phyloP scores from a whole-genome alignment of 2,888 invertebrate genomes.

The Callosobruchus maculatus region DNA sequence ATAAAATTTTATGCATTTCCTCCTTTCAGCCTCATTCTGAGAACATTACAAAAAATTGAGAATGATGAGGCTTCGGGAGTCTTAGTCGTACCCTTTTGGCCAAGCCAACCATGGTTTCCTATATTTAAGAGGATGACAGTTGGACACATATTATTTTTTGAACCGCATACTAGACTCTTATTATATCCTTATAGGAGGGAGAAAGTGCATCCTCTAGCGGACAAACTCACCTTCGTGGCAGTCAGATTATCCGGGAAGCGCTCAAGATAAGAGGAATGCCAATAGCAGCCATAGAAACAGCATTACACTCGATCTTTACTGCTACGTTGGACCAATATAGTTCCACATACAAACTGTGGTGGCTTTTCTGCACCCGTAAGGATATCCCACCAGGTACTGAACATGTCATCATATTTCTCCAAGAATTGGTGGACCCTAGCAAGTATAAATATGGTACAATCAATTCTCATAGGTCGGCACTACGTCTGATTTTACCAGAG shows the following conservation, averaged over 20 bases:
- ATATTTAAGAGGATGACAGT: constrained; percentile 11
- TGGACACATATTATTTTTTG: constrained; percentile 10
- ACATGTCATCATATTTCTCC: constrained; percentile 8
- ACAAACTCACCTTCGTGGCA: constrained; percentile 17
- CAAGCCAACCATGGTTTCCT: constrained; percentile 24
- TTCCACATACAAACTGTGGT: constrained; percentile 9
- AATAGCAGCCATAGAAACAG: constrained; percentile 3
- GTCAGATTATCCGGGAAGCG: constrained; percentile 12
- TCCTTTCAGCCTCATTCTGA: constrained; percentile 4
- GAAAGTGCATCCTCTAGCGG: constrained; percentile 9
- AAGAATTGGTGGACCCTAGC: background rate
- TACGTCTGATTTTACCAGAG: constrained; percentile 5
- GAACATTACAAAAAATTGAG: constrained; percentile 20
- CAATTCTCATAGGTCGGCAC: constrained; percentile 11
- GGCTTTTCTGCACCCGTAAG: constrained; percentile 4
- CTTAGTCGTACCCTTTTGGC: constrained; percentile 22
- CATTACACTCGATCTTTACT: constrained; percentile 2
- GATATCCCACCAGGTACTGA: background rate
- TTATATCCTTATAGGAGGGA: constrained; percentile 14
- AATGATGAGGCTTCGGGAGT: constrained; percentile 19
- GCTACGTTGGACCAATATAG: constrained; percentile 11
- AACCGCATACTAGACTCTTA: constrained; percentile 12
- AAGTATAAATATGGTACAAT: constrained; percentile 3
- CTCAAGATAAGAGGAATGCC: constrained; percentile 7
- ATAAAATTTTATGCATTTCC: constrained; percentile 20